Base-by-base conservation (phyloP, 2,797 vertebrate species). In the Trematomus bernacchii region DNA sequence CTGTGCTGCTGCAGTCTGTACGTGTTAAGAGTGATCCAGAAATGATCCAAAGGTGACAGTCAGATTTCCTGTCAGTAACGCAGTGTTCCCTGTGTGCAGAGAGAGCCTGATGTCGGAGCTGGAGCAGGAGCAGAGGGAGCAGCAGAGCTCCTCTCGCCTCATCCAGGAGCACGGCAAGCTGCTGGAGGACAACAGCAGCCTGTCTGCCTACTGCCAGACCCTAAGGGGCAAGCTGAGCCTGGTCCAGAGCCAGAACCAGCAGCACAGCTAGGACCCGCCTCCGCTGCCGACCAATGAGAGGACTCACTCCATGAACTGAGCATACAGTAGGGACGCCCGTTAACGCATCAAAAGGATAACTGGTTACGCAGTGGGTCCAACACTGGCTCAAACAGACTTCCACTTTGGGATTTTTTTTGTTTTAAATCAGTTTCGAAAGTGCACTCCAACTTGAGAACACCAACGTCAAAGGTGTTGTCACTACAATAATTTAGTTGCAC, bases 121-220 rank as follows among this genome's bases (percentile, higher is more conserved):
- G 93, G 97, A 98, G 94, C 97, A 97, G 96, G 97, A 98, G 88
- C 97, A 99, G 94, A 96, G 96, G 94, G 97, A 98, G 93, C 97
- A 97, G 93, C 97, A 98, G 92, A 96, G 95, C 30, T 96, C 97
- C 27, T 97, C 96, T 62, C 96, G 97, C 62, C 95, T 98, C 86
- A 96, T 98, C 79, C 97, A 99, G 90, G 98, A 99, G 93, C 97
- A 98, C 94, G 96, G 96, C 95, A 98, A 98, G 94, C 96, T 99
- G 85, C 94, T 98, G 90, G 98, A 98, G 90, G 97, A 98, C 93
- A 97, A 99, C 91, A 96, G 97, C 95, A 97, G 94, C 88, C 95
- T 98, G 84, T 96, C 96, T 33, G 96, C 96, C 10, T 96, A 96
- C 87, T 96, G 93, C 93, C 97, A 98, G 91, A 94, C 95, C 90